Percentiles rank a stretch among this genome's conserved stretches.
These are phyloP conservation scores for Anhinga anhinga DNA, from an alignment of 2,113 vertebrate species.

Conservation along the genomic window DNA sequence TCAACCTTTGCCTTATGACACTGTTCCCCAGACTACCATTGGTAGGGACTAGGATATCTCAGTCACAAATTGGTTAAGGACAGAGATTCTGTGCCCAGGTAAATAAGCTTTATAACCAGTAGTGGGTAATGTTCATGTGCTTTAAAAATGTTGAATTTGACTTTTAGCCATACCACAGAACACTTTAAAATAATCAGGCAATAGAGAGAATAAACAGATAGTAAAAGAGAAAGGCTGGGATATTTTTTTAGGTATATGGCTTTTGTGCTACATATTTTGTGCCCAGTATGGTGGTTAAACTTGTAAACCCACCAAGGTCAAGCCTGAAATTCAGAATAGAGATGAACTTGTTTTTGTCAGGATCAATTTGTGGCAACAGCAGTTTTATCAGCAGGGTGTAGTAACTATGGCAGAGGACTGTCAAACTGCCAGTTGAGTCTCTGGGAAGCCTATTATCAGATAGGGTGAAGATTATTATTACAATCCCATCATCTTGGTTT, in stretches of 20 bases:
- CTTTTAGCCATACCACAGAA: neutral
- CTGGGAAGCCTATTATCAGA: constrained; percentile 17
- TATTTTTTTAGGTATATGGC: neutral
- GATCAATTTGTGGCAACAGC: constrained; percentile 38
- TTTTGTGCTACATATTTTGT: constrained; percentile 27
- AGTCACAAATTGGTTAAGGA: neutral
- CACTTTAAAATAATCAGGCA: neutral
- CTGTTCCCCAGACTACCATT: neutral
- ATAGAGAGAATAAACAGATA: neutral
- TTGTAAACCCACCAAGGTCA: constrained; percentile 33
- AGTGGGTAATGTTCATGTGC: neutral
- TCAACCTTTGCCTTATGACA: neutral
- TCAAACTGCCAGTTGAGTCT: constrained; percentile 31
- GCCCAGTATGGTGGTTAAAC: neutral
- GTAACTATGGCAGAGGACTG: constrained; percentile 1
- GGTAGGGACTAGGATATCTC: neutral
- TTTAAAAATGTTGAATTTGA: neutral
- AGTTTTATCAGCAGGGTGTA: constrained; percentile 52
- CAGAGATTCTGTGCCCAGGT: neutral
- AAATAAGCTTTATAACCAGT: neutral
- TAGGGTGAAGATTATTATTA: neutral
- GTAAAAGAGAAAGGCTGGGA: neutral
- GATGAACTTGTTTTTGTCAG: constrained; percentile 5
- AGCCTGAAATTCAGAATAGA: constrained; percentile 39
- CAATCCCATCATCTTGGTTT: neutral